Evolutionary conservation across 2,888 invertebrate genomes (phyloP).

Genomic region (Conops quadrifasciatus): DNA sequence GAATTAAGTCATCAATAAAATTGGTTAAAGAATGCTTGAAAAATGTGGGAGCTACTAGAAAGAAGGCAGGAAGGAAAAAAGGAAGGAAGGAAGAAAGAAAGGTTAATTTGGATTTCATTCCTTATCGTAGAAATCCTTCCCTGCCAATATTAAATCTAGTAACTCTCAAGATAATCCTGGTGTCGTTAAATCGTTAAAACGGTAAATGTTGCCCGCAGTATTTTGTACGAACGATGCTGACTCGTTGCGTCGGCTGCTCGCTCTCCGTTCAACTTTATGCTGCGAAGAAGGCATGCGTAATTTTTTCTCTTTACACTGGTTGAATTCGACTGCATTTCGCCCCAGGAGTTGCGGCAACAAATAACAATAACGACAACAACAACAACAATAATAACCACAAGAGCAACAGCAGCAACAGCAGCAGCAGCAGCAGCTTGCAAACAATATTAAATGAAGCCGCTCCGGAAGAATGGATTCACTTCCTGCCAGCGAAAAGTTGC

Average conservation of each 20-base stretch:
- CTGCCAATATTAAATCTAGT: too few relatives aligned
- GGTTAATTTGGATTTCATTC: too few relatives aligned
- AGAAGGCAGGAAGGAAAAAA: too few relatives aligned
- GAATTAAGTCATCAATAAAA: constrained; percentile 60
- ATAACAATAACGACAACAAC: not conserved
- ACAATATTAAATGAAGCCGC: not conserved
- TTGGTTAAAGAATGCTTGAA: constrained; percentile 45
- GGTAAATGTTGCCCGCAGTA: too few relatives aligned
- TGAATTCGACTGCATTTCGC: not conserved
- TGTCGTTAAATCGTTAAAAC: too few relatives aligned
- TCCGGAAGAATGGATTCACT: constrained; percentile 7
- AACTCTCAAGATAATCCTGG: too few relatives aligned
- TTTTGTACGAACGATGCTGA: not conserved
- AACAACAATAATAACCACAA: not conserved
- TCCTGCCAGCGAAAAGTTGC: constrained; percentile 1
- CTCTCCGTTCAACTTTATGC: not conserved
- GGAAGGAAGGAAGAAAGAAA: too few relatives aligned
- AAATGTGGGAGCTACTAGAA: too few relatives aligned
- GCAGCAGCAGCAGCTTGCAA: constrained; percentile 7
- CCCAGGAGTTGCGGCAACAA: not conserved
- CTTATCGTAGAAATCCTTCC: too few relatives aligned
- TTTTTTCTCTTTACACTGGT: not conserved
- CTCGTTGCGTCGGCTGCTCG: not conserved
- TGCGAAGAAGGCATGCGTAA: not conserved
- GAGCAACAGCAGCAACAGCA: not conserved